phyloP scores from a whole-genome alignment of 2,888 invertebrate genomes.

The Drosophila stalkeri region DNA sequence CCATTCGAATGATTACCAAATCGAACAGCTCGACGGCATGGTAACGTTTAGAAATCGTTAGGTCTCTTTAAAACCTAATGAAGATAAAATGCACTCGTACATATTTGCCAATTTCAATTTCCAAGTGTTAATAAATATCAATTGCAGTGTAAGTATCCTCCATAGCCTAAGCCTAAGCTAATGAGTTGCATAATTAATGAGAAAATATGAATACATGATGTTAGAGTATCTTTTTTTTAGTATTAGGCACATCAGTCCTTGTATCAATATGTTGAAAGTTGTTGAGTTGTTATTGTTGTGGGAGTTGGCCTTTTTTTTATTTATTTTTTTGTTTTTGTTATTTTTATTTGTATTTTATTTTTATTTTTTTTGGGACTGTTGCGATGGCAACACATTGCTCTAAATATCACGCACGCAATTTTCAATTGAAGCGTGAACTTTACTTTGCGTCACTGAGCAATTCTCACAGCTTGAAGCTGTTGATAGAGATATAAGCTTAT shows the following conservation, averaged over 20 bases:
- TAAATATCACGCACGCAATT: slow-evolving; percentile 70
- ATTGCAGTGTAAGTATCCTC: no score
- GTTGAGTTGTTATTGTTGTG: slow-evolving; percentile 50
- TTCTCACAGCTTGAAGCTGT: slow-evolving; percentile 66
- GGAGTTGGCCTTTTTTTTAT: slow-evolving; percentile 41
- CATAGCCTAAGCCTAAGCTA: neutral
- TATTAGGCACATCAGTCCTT: slow-evolving; percentile 28
- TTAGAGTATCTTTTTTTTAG: slow-evolving; percentile 33
- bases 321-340: neutral
- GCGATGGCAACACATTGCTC: slow-evolving; percentile 74
- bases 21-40: slow-evolving; percentile 32
- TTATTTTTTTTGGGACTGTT: slow-evolving; percentile 32
- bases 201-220: neutral
- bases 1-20: slow-evolving; percentile 50
- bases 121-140: neutral
- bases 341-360: neutral
- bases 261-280: slow-evolving; percentile 26
- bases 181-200: neutral
- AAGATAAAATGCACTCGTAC: neutral
- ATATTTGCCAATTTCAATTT: neutral
- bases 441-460: slow-evolving; percentile 73
- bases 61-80: neutral
- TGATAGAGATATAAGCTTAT: slow-evolving; percentile 65
- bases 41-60: slow-evolving; percentile 25
- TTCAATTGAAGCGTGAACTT: slow-evolving; percentile 80